Evolutionary conservation across 2,113 vertebrate genomes (phyloP).

Genomic region (Prochilodus magdalenae): DNA sequence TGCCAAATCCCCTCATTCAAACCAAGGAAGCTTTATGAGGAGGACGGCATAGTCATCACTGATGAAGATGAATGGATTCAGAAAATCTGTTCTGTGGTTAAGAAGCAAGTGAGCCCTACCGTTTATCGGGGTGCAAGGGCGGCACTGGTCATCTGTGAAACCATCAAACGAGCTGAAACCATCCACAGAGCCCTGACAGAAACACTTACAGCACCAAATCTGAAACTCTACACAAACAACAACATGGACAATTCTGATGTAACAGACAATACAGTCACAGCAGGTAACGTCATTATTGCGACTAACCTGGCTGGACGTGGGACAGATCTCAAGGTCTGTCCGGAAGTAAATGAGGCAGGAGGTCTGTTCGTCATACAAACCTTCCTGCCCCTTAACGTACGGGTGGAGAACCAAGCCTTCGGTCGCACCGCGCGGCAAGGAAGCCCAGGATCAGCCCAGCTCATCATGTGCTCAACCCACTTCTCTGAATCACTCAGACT

Average conservation of each 20-base stretch:
- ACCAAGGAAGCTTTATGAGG: conserved; percentile 70
- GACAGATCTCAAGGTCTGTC: conserved; percentile 64
- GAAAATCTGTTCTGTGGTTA: conserved; percentile 57
- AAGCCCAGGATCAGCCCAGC: conserved; percentile 69
- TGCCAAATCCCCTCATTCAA: conserved; percentile 70
- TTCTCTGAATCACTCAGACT: conserved; percentile 27
- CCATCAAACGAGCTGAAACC: conserved; percentile 62
- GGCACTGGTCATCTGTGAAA: conserved; percentile 72
- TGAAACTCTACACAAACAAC: conserved; percentile 64
- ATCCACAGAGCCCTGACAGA: conserved; percentile 26
- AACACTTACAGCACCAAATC: rapidly evolving
- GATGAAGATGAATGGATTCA: conserved; percentile 59
- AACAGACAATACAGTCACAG: neutral
- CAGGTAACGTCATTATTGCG: conserved; percentile 65
- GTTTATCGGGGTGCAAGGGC: conserved; percentile 58
- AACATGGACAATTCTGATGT: conserved; percentile 60
- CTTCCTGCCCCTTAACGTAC: conserved; percentile 66
- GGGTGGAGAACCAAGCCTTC: conserved; percentile 72
- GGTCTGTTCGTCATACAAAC: conserved; percentile 72
- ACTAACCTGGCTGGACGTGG: conserved; percentile 74
- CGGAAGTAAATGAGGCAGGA: conserved; percentile 59
- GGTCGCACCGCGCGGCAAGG: conserved; percentile 72
- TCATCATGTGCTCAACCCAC: conserved; percentile 64
- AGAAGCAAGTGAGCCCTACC: conserved; percentile 10
- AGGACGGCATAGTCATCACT: conserved; percentile 43